Conservation (phyloP, 2,113 vertebrate species). For the Anolis sagrei region DNA sequence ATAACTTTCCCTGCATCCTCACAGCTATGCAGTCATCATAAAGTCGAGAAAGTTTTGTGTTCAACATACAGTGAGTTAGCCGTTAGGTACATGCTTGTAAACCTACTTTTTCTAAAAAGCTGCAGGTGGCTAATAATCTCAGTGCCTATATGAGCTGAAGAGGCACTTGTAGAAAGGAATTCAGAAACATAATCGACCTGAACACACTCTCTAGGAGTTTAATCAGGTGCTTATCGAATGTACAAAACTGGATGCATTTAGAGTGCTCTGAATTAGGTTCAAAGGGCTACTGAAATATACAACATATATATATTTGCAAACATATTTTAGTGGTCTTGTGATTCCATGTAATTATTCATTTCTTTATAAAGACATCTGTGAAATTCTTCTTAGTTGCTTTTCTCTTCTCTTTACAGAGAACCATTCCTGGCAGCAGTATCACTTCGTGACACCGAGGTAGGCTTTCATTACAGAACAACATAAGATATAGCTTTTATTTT, state of each 20-base stretch:
- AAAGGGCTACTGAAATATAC: neutral
- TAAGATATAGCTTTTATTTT: neutral
- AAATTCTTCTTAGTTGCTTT: neutral
- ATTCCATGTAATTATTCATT: constrained; percentile 20
- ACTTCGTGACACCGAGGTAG: neutral
- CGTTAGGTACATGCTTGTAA: neutral
- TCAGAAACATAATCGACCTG: neutral
- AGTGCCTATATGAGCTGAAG: neutral
- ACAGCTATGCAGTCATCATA: too few species aligned
- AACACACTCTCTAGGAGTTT: neutral
- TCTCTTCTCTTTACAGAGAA: neutral
- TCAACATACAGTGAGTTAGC: too few species aligned
- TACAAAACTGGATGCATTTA: neutral
- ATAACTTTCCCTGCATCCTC: neutral
- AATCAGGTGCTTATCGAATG: neutral
- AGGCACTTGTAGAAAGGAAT: neutral
- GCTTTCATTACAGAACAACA: neutral
- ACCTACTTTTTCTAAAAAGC: neutral
- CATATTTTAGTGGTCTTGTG: neutral
- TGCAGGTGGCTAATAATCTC: neutral
- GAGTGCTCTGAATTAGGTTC: neutral
- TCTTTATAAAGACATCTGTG: neutral
- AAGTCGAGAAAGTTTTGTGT: neutral
- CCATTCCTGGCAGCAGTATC: neutral
- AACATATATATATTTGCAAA: neutral